Evolutionary conservation across 2,113 vertebrate genomes (phyloP), one percentile per base, ranked within the genome.

Genomic region (Illadopsis cleaveri): DNA sequence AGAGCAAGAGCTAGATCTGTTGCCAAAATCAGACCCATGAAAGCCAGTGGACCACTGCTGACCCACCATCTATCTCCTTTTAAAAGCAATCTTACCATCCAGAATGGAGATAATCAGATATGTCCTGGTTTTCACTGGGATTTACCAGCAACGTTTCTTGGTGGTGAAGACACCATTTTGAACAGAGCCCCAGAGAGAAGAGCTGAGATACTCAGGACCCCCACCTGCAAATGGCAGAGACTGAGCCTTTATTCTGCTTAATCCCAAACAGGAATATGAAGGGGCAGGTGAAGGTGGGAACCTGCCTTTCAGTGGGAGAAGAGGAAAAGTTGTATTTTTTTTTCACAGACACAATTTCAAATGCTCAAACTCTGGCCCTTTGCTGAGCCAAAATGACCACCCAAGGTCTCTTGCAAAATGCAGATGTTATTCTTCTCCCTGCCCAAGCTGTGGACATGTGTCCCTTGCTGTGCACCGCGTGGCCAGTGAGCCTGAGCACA

Each of bases 391-490:
- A n/a, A 73, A 80, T 0, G 3, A 82, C 9, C 8, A 50, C 24
- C 35, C 27, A 45, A 68, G 15, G 37, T 38, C 45, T 92, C 58
- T 62, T 70, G 58, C 2, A 27, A 62, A 70, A 70, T 25, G 76
- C 50, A 81, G 68, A 7, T 66, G 51, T 25, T 45, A 3, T 65
- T 94, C 37, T 45, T 85, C 9, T 62, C 33, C 47, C 68, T 62
- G 44, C 27, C 76, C 94, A 90, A 75, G 47, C 72, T 3, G 10
- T 30, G 80, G 44, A 13, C 6, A 0, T 44, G 7, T 90, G 92
- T 72, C 9, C 65, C 47, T 72, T 0, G 0, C 75, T 11, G 61
- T 12, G 71, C 4, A 10, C 58, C 0, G 4, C 71, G 2, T 95
- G 89, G 66, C 50, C 80, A 51, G 57, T 1, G 19, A 94, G 69